Evolutionary conservation across 1,140 invertebrate genomes (phyloP), one percentile per base, ranked within the genome.

Genomic region (Brachionus asplanchnoidis): DNA sequence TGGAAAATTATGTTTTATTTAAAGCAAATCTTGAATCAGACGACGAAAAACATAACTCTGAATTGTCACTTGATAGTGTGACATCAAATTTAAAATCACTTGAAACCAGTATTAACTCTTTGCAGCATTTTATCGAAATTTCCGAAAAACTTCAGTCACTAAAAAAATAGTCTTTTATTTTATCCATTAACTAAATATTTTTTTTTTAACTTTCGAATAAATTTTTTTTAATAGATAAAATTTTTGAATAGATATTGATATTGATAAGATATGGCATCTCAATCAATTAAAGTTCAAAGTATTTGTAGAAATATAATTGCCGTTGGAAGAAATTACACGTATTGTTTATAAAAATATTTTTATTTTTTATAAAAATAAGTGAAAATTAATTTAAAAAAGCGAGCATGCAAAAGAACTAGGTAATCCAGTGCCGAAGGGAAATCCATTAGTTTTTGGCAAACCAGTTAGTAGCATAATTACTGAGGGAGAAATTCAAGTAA

Each of bases 361-460:
- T 73, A n/a, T 20, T 42, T 26, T 46, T n/a, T 42, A 26, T 1
- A 66, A 12, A 65, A 36, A 36, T 36, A 5, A 36, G 0, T 36
- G 3, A 3, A 36, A 36, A 17, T 70, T 66, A 12, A 17, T 70
- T 83, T 68, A 40, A 11, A 40, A 26, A 42, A 84, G 84, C 12
- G 84, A 73, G 17, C 84, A 84, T 78, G 84, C 84, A 20, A 84
- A 73, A 65, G 84, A 84, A 44, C 46, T 83, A 6, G 80, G 80
- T 26, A 83, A 83, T 70, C 53, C 26, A 53, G 68, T 84, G 3
- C 66, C 66, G 3, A 40, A 42, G 42, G 44, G 6, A 14, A 75
- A 28, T 60, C 68, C 60, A 23, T 44, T 84, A 3, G 50, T 84
- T 23, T 82, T 82, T 68, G 79, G 42, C 5, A 84, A 84, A 56